Conservation (phyloP, 1,140 invertebrate species). For the Bicyclus anynana region DNA sequence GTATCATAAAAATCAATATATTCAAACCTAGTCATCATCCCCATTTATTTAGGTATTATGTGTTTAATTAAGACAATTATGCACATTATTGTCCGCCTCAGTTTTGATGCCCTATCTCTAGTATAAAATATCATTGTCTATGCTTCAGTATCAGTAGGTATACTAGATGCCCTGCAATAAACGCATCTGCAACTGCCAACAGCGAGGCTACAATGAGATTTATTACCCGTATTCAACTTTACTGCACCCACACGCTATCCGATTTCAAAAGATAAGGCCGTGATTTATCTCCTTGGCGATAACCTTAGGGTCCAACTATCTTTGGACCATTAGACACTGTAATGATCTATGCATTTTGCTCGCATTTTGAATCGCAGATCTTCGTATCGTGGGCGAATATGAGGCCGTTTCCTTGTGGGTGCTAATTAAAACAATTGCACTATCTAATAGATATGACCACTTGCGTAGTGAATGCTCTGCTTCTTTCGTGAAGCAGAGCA, state of each 20-base stretch:
- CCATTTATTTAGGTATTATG: no score
- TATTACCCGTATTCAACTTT: background rate
- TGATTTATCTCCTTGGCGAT: conserved; percentile 18
- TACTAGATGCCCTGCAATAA: background rate
- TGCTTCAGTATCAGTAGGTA: no score
- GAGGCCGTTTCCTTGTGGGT: background rate
- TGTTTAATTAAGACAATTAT: no score
- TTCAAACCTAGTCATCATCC: no score
- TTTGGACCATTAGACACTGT: conserved; percentile 11
- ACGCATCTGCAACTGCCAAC: background rate
- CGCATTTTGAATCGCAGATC: background rate
- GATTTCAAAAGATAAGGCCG: conserved; percentile 10
- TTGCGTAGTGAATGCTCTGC: no score
- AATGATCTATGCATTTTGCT: conserved; percentile 13
- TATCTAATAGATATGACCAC: no score
- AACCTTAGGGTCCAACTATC: conserved; percentile 6
- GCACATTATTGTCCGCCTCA: no score
- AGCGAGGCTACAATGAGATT: background rate
- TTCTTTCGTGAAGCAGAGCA: no score
- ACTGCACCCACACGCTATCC: conserved; percentile 15
- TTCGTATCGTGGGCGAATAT: background rate
- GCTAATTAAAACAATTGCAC: background rate
- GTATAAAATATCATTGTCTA: no score
- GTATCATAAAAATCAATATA: no score
- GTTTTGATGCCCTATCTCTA: no score